phyloP scores from a whole-genome alignment of 2,113 vertebrate genomes.

The Tamias sibiricus region DNA sequence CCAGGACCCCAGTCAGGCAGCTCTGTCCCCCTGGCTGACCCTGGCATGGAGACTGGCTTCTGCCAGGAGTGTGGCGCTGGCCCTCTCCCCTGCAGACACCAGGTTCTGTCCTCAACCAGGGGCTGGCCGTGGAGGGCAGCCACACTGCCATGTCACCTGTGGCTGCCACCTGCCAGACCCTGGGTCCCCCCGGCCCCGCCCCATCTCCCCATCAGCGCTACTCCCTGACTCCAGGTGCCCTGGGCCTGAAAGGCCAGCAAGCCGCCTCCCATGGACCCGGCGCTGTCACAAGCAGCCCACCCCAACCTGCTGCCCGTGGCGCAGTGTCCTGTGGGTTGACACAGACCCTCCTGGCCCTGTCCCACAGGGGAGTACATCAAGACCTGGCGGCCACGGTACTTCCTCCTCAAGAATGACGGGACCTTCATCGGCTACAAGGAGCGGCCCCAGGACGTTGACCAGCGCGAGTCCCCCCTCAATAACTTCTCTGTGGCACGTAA shows the following conservation, averaged over 20 bases:
- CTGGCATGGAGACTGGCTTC: neutral
- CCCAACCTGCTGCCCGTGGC: neutral
- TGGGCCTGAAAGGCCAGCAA: neutral
- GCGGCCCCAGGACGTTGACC: constrained; percentile 95
- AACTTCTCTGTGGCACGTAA: constrained; percentile 99
- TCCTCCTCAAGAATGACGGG: constrained; percentile 96
- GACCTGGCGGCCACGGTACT: constrained; percentile 98
- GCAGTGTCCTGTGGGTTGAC: rapidly evolving
- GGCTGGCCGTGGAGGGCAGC: neutral
- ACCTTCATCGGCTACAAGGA: constrained; percentile 99
- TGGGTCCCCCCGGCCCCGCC: no score
- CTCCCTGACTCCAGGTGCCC: rapidly evolving
- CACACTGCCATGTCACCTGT: neutral
- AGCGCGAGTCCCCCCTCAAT: constrained; percentile 96
- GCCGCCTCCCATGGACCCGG: neutral
- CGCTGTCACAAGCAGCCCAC: neutral
- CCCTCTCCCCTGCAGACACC: rapidly evolving
- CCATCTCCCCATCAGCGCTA: rapidly evolving
- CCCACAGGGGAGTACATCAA: constrained; percentile 97
- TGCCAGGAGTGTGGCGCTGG: rapidly evolving
- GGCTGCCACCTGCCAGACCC: rapidly evolving
- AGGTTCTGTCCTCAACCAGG: rapidly evolving
- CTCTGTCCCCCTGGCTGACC: no score
- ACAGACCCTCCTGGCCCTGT: rapidly evolving
- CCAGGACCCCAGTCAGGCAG: rapidly evolving